Conservation (phyloP, 2,113 vertebrate genomes). For the Sylvia atricapilla region DNA sequence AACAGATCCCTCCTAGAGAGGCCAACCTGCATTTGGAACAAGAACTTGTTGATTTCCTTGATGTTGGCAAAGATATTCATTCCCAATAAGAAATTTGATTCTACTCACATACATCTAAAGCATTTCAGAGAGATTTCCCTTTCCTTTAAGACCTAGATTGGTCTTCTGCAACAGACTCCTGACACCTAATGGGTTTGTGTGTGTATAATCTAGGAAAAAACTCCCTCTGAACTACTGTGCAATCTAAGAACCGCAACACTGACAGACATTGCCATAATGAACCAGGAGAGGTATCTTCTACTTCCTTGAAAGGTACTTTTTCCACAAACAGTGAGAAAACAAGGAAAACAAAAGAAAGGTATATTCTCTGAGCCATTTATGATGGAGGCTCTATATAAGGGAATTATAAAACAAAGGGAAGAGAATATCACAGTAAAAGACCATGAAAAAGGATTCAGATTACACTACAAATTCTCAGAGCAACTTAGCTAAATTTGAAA, state of each 20-base stretch:
- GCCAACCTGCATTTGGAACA: not conserved
- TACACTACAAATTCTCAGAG: not conserved
- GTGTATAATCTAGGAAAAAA: not conserved
- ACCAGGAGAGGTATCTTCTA: not conserved
- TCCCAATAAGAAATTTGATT: slow-evolving; percentile 1
- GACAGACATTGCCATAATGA: not conserved
- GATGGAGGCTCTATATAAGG: not conserved
- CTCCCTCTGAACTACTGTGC: not conserved
- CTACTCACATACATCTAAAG: not conserved
- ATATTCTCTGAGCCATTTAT: not conserved
- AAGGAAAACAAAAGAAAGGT: not conserved
- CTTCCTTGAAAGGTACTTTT: not conserved
- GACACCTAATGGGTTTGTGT: not conserved
- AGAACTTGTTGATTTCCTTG: not conserved
- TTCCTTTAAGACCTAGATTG: not conserved
- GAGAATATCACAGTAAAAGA: not conserved
- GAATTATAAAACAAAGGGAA: not conserved
- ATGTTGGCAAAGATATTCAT: not conserved
- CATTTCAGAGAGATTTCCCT: not conserved
- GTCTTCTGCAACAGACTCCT: not conserved
- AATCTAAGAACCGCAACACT: not conserved
- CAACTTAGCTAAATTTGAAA: not conserved
- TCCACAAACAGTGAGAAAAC: not conserved
- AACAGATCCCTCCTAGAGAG: not conserved
- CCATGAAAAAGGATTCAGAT: not conserved